Percentiles rank a stretch among this genome's conserved stretches.
phyloP scores from a whole-genome alignment of 2,113 vertebrate genomes.

The Nesogale talazaci region DNA sequence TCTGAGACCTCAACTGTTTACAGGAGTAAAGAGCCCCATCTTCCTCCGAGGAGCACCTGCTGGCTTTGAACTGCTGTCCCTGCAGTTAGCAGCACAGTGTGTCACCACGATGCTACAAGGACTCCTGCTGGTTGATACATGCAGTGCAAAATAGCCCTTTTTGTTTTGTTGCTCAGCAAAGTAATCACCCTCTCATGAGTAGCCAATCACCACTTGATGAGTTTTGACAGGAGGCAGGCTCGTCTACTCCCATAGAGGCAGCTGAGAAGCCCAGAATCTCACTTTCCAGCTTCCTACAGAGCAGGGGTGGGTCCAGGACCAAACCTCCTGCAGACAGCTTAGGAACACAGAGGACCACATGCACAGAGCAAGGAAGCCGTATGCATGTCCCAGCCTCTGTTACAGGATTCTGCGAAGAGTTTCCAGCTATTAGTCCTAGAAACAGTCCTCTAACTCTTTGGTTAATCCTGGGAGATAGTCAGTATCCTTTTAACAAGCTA shows the following conservation, averaged over 20 bases:
- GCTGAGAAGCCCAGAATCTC: background rate
- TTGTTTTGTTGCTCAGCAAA: background rate
- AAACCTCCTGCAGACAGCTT: background rate
- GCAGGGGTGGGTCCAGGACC: background rate
- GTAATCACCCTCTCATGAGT: background rate
- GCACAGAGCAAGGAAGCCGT: fast-evolving
- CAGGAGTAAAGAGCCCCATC: no score
- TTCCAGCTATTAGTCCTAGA: background rate
- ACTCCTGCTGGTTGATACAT: no score
- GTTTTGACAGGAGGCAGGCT: background rate
- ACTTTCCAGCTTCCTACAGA: background rate
- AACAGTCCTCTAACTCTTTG: background rate
- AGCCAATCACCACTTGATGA: background rate
- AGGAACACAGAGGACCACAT: background rate
- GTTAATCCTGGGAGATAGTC: background rate
- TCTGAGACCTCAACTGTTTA: no score
- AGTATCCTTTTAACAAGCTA: conserved; percentile 40
- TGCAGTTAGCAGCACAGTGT: no score
- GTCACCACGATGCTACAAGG: no score
- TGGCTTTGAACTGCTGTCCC: no score
- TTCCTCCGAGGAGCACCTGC: no score
- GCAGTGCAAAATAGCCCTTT: background rate
- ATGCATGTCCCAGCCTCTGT: background rate
- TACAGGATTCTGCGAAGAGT: background rate
- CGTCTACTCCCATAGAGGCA: background rate